Percentiles rank a stretch among this genome's conserved stretches.
Conservation (phyloP, 2,113 vertebrate species). For the Chloropsis hardwickii region DNA sequence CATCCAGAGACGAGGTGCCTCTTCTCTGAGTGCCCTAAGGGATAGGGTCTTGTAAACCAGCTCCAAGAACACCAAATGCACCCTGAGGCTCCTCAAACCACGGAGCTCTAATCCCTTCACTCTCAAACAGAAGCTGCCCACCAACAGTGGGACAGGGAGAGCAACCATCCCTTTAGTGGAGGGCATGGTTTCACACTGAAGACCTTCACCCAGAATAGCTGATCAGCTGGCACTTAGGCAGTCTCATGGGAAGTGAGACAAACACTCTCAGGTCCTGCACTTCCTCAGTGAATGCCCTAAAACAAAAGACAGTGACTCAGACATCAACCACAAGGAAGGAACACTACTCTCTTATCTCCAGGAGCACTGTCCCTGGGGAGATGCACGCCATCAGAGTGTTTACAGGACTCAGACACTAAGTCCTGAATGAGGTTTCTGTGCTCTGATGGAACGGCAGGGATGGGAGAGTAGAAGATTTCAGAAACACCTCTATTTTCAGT, state of each 20-base stretch:
- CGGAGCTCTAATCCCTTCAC: neutral
- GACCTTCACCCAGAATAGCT: neutral
- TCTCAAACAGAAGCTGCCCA: neutral
- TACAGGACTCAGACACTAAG: neutral
- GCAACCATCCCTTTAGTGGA: neutral
- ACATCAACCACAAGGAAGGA: neutral
- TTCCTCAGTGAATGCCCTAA: constrained; percentile 35
- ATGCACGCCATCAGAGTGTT: neutral
- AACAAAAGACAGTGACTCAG: constrained; percentile 19
- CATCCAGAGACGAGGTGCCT: neutral
- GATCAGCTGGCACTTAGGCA: neutral
- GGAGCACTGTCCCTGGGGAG: neutral
- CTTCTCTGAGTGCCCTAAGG: neutral
- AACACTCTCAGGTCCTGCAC: constrained; percentile 7
- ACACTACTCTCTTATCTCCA: neutral
- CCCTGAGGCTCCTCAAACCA: neutral
- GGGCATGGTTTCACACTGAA: neutral
- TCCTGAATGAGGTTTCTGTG: neutral
- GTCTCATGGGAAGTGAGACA: constrained; percentile 40
- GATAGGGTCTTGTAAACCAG: neutral
- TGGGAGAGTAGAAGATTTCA: neutral
- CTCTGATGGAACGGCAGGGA: neutral
- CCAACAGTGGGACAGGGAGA: neutral
- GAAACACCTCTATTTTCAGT: neutral
- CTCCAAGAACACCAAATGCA: neutral